Evolutionary conservation across 2,888 invertebrate species (phyloP), one percentile per base, ranked within the genome.

Genomic region (Cosmia trapezina): DNA sequence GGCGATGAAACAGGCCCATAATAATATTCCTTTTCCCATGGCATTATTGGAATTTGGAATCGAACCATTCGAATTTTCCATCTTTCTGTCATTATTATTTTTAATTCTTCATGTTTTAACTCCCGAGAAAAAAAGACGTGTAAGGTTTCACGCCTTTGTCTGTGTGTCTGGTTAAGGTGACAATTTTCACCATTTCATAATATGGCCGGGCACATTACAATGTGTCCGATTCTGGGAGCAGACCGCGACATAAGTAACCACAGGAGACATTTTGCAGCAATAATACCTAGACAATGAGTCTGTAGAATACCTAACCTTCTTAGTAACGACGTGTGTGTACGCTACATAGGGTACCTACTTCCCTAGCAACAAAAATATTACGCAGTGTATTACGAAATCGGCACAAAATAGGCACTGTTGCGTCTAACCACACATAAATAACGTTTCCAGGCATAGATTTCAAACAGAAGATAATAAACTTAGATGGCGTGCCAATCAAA

Each of bases 401-500:
- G 56, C 66, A 43, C 56, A 72, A 66, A 80, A 76, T 47, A 63
- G 45, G 47, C 53, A 57, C 47, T 45, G 47, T 76, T 70, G 54
- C 47, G 45, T 66, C 33, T 81, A 64, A 75, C 60, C 60, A 70
- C 51, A 70, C 28, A 64, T 73, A 70, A 53, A 60, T 74, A 61
- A 70, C 68, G 19, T 70, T 85, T 96, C 51, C 95, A 98, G 98
- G 98, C 86, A 98, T 98, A 92, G 98, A 98, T 95, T 98, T 98
- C 94, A 98, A 98, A 94, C 98, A 98, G 93, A 98, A 98, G 95
- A 98, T 98, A 86, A 98, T 98, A 89, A 98, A 98, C 92, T 96
- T 98, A 88, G 98, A 98, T 91, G 98, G 98, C 17, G 98, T 98
- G 72, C 98, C 98, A 65, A 98, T 98, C 88, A 98, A 98, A 93